phyloP scores from a whole-genome alignment of 2,797 vertebrate genomes.

The Pantherophis vulpinus region DNA sequence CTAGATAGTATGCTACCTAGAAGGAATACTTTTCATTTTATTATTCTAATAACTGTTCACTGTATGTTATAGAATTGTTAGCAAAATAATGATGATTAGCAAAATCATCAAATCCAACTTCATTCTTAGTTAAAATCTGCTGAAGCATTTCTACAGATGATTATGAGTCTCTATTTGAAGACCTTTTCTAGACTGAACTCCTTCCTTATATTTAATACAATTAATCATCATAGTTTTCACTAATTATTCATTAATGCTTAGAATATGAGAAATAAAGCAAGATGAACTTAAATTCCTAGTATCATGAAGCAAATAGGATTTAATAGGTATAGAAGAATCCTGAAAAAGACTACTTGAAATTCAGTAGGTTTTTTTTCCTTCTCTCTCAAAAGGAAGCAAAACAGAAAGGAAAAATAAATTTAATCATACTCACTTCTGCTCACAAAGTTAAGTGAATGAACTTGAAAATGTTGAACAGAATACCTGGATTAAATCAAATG shows the following conservation, averaged over 20 bases:
- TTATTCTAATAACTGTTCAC: slow-evolving; percentile 31
- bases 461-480: slow-evolving; percentile 4
- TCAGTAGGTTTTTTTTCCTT: neutral
- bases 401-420: neutral
- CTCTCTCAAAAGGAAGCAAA: neutral
- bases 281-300: neutral
- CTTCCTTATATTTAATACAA: neutral
- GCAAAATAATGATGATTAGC: neutral
- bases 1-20: neutral
- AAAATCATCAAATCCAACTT: neutral
- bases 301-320: neutral
- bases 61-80: neutral
- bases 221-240: neutral
- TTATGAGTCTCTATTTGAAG: neutral
- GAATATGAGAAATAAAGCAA: slow-evolving; percentile 34
- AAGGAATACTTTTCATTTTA: neutral
- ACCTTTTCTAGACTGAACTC: neutral
- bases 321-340: neutral
- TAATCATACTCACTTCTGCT: neutral
- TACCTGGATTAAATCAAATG: neutral
- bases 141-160: neutral
- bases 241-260: neutral
- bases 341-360: neutral
- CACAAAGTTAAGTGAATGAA: slow-evolving; percentile 8
- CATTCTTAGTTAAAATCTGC: neutral